phyloP scores from a whole-genome alignment of 53 echinoderm and acorn worm genomes.

The Arbacia lixula region DNA sequence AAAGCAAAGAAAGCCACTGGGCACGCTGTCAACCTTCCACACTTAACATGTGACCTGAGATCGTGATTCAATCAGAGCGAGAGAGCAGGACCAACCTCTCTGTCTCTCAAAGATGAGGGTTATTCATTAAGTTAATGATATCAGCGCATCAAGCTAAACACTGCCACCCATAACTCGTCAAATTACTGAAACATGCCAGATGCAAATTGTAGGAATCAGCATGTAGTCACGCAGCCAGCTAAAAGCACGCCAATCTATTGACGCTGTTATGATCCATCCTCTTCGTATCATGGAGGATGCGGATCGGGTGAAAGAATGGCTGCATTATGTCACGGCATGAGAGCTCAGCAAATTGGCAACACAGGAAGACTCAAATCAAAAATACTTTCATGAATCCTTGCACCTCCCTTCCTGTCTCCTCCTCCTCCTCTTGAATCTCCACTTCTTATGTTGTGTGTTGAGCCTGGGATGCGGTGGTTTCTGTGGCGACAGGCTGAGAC shows the following conservation, averaged over 20 bases:
- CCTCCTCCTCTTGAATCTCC: background rate
- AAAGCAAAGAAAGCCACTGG: no score
- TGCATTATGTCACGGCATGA: slow-evolving; percentile 1
- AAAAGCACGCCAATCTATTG: slow-evolving; percentile 15
- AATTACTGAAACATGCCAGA: slow-evolving; percentile 12
- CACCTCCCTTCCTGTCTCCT: background rate
- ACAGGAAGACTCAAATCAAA: no score
- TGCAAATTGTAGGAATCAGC: background rate
- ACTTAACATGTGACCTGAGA: no score
- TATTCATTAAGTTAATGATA: slow-evolving; percentile 42
- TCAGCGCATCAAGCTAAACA: slow-evolving; percentile 16
- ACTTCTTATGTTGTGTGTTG: background rate
- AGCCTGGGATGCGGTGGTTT: background rate
- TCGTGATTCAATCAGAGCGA: no score
- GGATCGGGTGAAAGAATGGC: background rate
- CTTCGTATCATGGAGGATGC: background rate
- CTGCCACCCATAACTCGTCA: slow-evolving; percentile 14
- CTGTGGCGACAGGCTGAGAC: slow-evolving; percentile 6
- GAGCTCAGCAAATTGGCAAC: slow-evolving; percentile 4
- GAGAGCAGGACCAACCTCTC: no score
- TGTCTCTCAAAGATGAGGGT: slow-evolving; percentile 47
- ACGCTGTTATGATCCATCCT: background rate
- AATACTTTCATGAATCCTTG: no score
- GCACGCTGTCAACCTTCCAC: no score
- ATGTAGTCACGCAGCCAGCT: background rate